Evolutionary conservation across 2,113 vertebrate species (phyloP), one percentile per base, ranked within the genome.

Genomic region (Apistogramma diplotaenia): DNA sequence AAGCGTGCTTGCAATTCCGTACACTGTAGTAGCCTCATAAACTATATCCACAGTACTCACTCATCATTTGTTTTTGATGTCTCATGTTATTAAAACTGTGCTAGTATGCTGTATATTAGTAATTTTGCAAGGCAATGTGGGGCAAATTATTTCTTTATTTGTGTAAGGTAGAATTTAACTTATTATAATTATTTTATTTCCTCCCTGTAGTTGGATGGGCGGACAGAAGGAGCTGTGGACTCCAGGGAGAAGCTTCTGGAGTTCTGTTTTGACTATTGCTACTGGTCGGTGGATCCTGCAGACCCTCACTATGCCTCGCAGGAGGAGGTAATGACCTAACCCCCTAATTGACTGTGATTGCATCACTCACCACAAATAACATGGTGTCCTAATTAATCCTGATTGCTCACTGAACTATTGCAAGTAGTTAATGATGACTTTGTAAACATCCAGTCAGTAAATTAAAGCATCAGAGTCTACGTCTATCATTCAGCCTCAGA

Each of bases 191-290:
- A n/a, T n/a, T 87, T 6, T 84, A 35, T 77, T 67, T 82, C 18
- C 21, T 82, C 12, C 31, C 8, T 84, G 46, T 85, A 99, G 98
- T 91, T 96, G 93, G 96, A 97, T 18, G 94, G 86, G 71, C 96
- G 96, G 43, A 46, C 90, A 8, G 94, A 95, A 12, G 92, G 91
- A 15, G 89, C 91, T 4, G 95, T 95, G 33, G 96, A 97, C 87
- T 96, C 96, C 0, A 96, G 96, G 86, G 97, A 98, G 89, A 97
- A 96, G 92, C 81, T 96, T 58, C 88, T 96, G 78, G 96, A 97
- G 78, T 99, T 98, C 84, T 96, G 95, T 71, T 99, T 99, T 93
- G 98, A 99, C 93, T 99, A 98, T 87, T 98, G 97, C 94, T 99
- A 98, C 93, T 99, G 97, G 97, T 99, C 98, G 10, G 96, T 97